A percentile compares a stretch with the other conserved stretches of the same genome.
Evolutionary conservation across 2,797 vertebrate species (phyloP).

Genomic region (Tarsius wallacei): DNA sequence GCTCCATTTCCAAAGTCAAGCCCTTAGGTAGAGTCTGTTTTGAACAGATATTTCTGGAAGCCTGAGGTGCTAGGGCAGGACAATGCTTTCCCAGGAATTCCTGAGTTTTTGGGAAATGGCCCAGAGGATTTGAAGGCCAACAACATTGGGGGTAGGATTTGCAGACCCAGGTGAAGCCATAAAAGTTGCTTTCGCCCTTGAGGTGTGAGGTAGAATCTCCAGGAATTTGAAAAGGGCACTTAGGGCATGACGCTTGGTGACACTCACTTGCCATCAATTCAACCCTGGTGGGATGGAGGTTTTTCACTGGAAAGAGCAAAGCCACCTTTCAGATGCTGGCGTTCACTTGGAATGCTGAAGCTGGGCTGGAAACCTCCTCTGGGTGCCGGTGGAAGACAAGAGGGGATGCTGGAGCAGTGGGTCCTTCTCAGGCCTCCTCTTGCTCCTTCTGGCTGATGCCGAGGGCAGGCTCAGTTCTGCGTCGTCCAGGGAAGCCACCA

Average conservation of each 20-base stretch:
- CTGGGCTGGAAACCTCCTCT: background rate
- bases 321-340: background rate
- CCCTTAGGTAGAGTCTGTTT: background rate
- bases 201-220: background rate
- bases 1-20: background rate
- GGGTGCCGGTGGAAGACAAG: no score
- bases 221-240: background rate
- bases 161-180: no score
- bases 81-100: background rate
- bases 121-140: background rate
- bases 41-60: background rate
- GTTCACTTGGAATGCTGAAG: background rate
- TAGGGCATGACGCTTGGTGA: background rate
- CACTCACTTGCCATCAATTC: background rate
- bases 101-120: background rate
- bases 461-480: background rate
- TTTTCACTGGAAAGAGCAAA: background rate
- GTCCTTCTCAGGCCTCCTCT: background rate
- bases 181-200: background rate
- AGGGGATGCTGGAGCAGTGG: no score
- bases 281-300: background rate
- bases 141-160: background rate
- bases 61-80: background rate
- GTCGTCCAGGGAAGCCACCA: background rate
- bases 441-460: background rate